Conservation (phyloP, 2,113 vertebrate genomes). For the Lamprotornis superbus region DNA sequence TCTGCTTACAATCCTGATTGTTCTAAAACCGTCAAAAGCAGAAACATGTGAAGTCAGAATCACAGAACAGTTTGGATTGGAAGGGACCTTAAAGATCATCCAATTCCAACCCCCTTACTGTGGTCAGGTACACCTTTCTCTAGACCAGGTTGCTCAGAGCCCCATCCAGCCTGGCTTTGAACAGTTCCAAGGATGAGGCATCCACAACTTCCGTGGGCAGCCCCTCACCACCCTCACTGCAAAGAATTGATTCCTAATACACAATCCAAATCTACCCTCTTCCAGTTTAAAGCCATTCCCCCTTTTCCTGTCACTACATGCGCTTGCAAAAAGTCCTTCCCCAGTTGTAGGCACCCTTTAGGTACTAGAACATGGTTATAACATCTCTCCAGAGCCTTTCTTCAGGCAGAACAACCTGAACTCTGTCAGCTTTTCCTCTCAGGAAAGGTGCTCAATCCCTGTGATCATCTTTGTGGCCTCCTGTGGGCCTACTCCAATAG, state of each 20-base stretch:
- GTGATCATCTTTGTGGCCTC: not conserved
- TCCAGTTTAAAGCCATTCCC: not conserved
- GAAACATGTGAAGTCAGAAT: not conserved
- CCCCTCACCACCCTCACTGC: not conserved
- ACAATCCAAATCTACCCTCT: not conserved
- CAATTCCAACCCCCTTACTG: not conserved
- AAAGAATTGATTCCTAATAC: not conserved
- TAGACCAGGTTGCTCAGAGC: not conserved
- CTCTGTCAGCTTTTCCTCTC: not conserved
- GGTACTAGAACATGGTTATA: not conserved
- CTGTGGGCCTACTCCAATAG: not conserved
- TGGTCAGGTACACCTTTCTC: not conserved
- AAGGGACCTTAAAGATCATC: not conserved
- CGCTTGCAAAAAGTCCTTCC: not conserved
- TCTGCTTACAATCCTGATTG: not conserved
- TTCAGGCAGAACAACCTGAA: not conserved
- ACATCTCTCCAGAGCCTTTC: not conserved
- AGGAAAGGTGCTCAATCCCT: not conserved
- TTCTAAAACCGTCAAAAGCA: not conserved
- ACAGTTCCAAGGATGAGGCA: not conserved
- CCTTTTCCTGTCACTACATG: not conserved
- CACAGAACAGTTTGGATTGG: not conserved
- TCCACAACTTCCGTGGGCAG: not conserved
- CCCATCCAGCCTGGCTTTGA: not conserved
- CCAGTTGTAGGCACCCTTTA: not conserved